Evolutionary conservation across 2,888 invertebrate species (phyloP), one percentile per base, ranked within the genome.

Genomic region (Aspidiotus destructor): DNA sequence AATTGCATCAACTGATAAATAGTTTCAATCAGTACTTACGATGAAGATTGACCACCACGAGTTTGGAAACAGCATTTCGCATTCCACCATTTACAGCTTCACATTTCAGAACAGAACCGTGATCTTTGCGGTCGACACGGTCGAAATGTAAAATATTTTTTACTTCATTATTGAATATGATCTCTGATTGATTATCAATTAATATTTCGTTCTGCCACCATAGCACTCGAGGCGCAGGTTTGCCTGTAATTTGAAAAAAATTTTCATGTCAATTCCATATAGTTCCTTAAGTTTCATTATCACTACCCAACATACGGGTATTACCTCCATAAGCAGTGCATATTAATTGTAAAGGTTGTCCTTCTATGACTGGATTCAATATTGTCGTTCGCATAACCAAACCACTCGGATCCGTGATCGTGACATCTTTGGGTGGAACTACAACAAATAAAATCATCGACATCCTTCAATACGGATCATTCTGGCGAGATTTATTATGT

Each of bases 241-340:
- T 70, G 13, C 70, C 70, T 70, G 60, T 15, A 52, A 60, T 40
- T 41, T 57, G 3, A n/a, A n/a, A n/a, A n/a, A n/a, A n/a, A n/a
- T n/a, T n/a, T n/a, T n/a, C n/a, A n/a, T n/a, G n/a, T n/a, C n/a
- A n/a, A n/a, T n/a, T n/a, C n/a, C n/a, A n/a, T n/a, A n/a, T n/a
- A n/a, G n/a, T n/a, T n/a, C n/a, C n/a, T n/a, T n/a, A 5, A 52
- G n/a, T 28, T 28, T 5, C 28, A 28, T 28, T 28, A 28, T 28
- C 28, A 28, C 28, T 28, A 28, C n/a, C n/a, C n/a, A 44, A 44
- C 48, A 13, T 13, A 6, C 6, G 48, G n/a, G 6, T 48, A n/a
- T 58, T 70, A 70, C 70, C 70, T 67, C 70, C 70, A 54, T 62
- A 42, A 62, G 70, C 70, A 16, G 62, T 67, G 48, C 70, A 70